Evolutionary conservation across 2,797 vertebrate species (phyloP), one percentile per base, ranked within the genome.

Genomic region (Siniperca obscura): DNA sequence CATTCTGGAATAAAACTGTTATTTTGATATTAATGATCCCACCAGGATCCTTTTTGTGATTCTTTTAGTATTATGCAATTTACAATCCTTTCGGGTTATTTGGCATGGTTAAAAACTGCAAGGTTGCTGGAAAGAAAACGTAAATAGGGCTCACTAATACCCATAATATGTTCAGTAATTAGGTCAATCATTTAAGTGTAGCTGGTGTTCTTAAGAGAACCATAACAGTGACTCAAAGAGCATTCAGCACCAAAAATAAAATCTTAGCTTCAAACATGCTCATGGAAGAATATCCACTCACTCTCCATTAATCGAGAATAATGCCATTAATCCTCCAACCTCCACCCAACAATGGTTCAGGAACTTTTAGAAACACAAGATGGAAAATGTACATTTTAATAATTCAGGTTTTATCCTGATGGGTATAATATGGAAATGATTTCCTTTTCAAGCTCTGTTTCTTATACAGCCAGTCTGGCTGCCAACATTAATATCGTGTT

Each of bases 371-470:
- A 61, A 30, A 36, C 9, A 25, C 46, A 76, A 79, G 78, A 88
- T 80, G 80, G 64, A 80, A 85, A 84, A 89, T 84, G 70, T 84
- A 77, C 16, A 84, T 88, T 82, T 91, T 80, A 86, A 84, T 86
- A 84, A 91, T 85, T 90, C 67, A 70, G 17, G 74, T 82, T 87
- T 84, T 74, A 48, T 82, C 87, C 76, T 77, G 76, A 85, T 80
- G 53, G 40, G 42, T 79, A 61, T 81, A 89, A 83, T 82, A 21
- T 38, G 30, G 83, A 74, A 74, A 76, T 71, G 10, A 72, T 86
- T 87, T 72, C 2, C 60, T 77, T 76, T 75, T n/a, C 59, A 78
- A 78, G 44, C 64, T 22, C 21, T 34, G 30, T 60, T 80, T 86
- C 53, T 83, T 16, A 55, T 75, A 57, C n/a, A 73, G 34, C 40